Percentiles rank a stretch among this genome's conserved stretches.
phyloP scores from a whole-genome alignment of 2,797 vertebrate genomes.

The Ibycter americanus region DNA sequence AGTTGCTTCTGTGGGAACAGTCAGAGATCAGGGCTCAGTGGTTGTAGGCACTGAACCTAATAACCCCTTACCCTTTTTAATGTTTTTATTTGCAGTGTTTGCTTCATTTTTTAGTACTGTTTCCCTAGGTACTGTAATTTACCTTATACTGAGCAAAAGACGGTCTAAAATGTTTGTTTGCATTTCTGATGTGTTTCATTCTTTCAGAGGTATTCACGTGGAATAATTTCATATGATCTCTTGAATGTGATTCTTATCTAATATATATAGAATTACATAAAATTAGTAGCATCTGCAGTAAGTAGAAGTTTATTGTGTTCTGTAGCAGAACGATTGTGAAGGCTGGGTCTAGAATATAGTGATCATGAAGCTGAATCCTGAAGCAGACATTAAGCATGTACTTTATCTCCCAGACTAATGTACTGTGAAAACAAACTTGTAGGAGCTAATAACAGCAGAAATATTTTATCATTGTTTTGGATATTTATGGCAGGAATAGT shows the following conservation, averaged over 20 bases:
- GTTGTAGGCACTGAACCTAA: background rate
- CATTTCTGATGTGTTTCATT: background rate
- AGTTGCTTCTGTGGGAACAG: background rate
- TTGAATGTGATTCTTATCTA: background rate
- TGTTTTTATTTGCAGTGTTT: slow-evolving; percentile 5
- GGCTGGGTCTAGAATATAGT: background rate
- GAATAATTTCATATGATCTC: background rate
- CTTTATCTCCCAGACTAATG: slow-evolving; percentile 47
- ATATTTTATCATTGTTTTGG: slow-evolving; percentile 59
- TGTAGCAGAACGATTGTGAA: background rate
- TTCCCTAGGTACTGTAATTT: background rate
- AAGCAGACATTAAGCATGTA: background rate
- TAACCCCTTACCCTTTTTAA: background rate
- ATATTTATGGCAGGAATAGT: slow-evolving; percentile 31
- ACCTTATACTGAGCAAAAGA: background rate
- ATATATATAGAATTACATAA: background rate
- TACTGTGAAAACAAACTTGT: slow-evolving; percentile 63
- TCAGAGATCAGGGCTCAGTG: background rate
- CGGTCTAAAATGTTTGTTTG: background rate
- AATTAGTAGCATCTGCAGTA: slow-evolving; percentile 19
- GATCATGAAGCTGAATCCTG: slow-evolving; percentile 6
- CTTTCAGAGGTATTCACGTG: background rate
- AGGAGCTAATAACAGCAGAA: slow-evolving; percentile 50
- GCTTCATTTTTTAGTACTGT: background rate
- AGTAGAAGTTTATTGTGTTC: slow-evolving; percentile 2